Base-by-base conservation (phyloP, 2,888 invertebrate species). In the Leucophora obtusa region DNA sequence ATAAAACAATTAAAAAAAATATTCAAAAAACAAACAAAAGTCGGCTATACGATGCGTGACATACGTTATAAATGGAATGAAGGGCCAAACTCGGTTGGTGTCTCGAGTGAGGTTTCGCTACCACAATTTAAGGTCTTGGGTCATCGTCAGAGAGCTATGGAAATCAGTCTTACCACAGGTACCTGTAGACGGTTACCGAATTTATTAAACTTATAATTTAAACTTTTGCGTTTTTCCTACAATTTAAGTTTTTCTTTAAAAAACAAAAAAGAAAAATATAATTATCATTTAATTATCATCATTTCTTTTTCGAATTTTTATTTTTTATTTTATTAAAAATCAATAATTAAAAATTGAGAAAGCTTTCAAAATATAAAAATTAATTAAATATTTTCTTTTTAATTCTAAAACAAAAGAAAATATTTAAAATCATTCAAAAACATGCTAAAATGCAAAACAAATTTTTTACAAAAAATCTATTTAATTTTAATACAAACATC, bases 111-210 rank as follows among this genome's bases (percentile, higher is more conserved):
- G 92, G 97, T 97, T 92, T 96, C 97, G 90, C 95, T 98, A 91
- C 97, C 98, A 92, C 97, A 98, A 93, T 98, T 98, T 95, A 96
- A 97, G 94, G 97, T 97, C 92, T 95, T 97, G 92, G 97, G 97
- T 90, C 97, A 97, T 93, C 95, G 96, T 89, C 97, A 97, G 93
- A 95, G 96, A 91, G 96, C 96, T 90, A 96, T 96, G 95, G 97
- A 97, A 93, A 97, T 97, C 93, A 96, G 96, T 92, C 95, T 97
- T 90, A 97, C 97, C 91, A 97, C 97, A 95, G 97, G 97, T 97
- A 96, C 91, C 92, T 91, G 90, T 92, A 90, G 92, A 90, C 90
- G 90, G 90, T 90, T 89, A 90, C 90, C 90, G 90, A 89, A 87
- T 89, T 89, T 86, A 63, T 75, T 74, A 78, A 71, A 66, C 7